These are phyloP conservation scores for Littorina saxatilis DNA, from an alignment of 1,140 invertebrate species.

Conservation along the genomic window DNA sequence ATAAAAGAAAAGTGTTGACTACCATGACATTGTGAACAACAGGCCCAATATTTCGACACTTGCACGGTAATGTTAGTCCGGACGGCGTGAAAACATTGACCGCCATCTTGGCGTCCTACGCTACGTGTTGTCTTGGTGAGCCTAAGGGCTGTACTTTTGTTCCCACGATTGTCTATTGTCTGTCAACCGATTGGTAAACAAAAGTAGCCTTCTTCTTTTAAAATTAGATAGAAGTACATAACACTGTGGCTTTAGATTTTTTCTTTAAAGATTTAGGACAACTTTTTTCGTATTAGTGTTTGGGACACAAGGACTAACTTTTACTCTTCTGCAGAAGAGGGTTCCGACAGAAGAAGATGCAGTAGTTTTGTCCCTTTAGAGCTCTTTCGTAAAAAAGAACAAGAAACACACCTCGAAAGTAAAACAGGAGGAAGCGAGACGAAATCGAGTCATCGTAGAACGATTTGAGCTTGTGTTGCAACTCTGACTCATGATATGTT, in stretches of 20 bases:
- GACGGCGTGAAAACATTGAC: background rate
- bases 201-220: background rate
- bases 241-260: background rate
- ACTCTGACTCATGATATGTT: too few relatives aligned
- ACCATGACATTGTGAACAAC: too few relatives aligned
- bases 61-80: too few relatives aligned
- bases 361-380: background rate
- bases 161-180: too few relatives aligned
- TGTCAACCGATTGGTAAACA: too few relatives aligned
- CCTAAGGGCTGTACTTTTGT: background rate
- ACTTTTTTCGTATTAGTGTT: too few relatives aligned
- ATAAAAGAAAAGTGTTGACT: too few relatives aligned
- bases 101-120: constrained; percentile 36
- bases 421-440: constrained; percentile 3
- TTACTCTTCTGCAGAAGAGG: too few relatives aligned
- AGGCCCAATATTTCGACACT: too few relatives aligned
- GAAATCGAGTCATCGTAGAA: background rate
- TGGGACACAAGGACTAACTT: background rate
- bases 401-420: background rate
- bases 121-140: constrained; percentile 21
- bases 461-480: background rate
- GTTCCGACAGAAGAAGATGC: too few relatives aligned
- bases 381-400: background rate
- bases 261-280: too few relatives aligned
- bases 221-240: too few relatives aligned